phyloP scores from a whole-genome alignment of 2,888 invertebrate species.

The Drosophila sordidula region DNA sequence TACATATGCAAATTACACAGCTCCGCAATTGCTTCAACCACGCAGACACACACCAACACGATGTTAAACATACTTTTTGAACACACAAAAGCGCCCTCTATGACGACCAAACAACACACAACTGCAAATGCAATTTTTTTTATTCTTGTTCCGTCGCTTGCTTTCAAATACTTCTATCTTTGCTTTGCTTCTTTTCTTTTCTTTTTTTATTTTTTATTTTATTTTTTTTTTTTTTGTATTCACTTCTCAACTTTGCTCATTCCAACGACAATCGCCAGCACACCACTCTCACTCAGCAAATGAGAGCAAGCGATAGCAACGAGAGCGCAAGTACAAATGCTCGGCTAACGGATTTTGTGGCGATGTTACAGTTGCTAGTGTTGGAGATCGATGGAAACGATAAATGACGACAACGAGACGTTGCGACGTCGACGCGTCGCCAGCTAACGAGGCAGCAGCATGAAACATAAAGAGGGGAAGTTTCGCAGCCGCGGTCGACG shows the following conservation, averaged over 20 bases:
- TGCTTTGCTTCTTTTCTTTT: conserved; percentile 6
- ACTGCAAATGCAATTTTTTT: conserved; percentile 58
- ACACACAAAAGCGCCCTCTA: conserved; percentile 44
- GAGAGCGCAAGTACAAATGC: conserved; percentile 66
- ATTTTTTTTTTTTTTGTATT: conserved; percentile 35
- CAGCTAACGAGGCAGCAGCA: conserved; percentile 54
- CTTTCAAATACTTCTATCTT: conserved; percentile 51
- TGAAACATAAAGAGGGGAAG: conserved; percentile 78
- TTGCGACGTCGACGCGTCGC: conserved; percentile 68
- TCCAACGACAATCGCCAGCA: conserved; percentile 35
- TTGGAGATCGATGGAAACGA: conserved; percentile 79
- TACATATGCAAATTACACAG: conserved; percentile 50
- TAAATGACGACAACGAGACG: conserved; percentile 67
- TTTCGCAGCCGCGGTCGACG: conserved; percentile 60
- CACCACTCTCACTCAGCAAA: conserved; percentile 28
- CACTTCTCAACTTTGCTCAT: conserved; percentile 61
- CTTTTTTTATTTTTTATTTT: conserved; percentile 31
- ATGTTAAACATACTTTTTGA: conserved; percentile 28
- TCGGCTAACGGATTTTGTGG: conserved; percentile 63
- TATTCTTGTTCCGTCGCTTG: conserved; percentile 24
- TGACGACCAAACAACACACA: conserved; percentile 44
- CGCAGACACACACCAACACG: conserved; percentile 8
- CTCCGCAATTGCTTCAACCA: conserved; percentile 18
- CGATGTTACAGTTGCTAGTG: conserved; percentile 67
- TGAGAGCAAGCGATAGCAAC: conserved; percentile 41